Conservation (phyloP, 1,140 invertebrate genomes). For the Ctenoplectra terminalis region DNA sequence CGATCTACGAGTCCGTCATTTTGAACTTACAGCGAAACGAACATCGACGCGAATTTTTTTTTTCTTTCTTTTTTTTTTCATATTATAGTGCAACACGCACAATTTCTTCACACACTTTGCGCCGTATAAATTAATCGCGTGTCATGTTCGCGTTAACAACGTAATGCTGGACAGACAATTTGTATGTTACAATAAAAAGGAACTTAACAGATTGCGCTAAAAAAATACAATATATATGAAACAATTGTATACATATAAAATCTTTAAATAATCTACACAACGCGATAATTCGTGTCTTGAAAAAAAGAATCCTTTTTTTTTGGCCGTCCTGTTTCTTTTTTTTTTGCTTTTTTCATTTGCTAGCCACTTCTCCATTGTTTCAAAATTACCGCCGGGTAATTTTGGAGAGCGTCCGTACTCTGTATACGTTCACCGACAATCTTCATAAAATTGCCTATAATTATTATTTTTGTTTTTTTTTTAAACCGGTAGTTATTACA, state of each 20-base stretch:
- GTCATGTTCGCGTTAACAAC: conserved; percentile 61
- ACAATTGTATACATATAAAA: conserved; percentile 78
- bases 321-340: conserved; percentile 16
- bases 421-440: too few relatives aligned
- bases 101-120: conserved; percentile 2
- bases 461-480: too few relatives aligned
- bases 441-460: too few relatives aligned
- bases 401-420: conserved; percentile 70
- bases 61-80: too few relatives aligned
- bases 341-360: not conserved
- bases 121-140: conserved; percentile 65
- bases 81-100: conserved; percentile 5
- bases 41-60: not conserved
- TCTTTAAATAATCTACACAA: conserved; percentile 75
- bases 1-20: too few relatives aligned
- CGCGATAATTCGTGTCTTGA: conserved; percentile 48
- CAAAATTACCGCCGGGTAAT: conserved; percentile 71
- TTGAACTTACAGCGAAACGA: too few relatives aligned
- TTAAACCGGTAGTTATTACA: too few relatives aligned
- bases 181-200: conserved; percentile 75
- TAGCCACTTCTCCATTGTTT: conserved; percentile 66
- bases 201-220: conserved; percentile 76
- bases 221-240: conserved; percentile 76
- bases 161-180: conserved; percentile 66
- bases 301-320: conserved; percentile 10